Conservation (phyloP, 1,140 invertebrate species). For the Apocrypta bakeri region DNA sequence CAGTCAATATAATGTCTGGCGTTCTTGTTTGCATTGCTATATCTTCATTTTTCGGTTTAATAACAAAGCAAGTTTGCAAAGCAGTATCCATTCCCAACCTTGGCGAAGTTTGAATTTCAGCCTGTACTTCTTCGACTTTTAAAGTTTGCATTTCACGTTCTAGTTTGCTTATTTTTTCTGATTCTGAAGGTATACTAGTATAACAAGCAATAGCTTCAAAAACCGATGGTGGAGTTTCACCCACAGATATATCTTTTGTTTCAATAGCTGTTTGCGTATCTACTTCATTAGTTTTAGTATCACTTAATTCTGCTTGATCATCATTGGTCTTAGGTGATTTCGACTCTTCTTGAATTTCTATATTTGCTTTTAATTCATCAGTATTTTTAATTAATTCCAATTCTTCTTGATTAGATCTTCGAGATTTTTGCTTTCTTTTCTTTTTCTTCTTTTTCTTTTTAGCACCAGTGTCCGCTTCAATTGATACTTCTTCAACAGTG, state of each 20-base stretch:
- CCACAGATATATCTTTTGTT: slow-evolving; percentile 65
- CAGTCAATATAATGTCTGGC: slow-evolving; percentile 34
- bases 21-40: slow-evolving; percentile 62
- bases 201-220: slow-evolving; percentile 49
- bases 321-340: slow-evolving; percentile 59
- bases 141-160: slow-evolving; percentile 58
- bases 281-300: slow-evolving; percentile 65
- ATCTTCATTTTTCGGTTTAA: slow-evolving; percentile 59
- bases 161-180: slow-evolving; percentile 31
- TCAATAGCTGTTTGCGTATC: slow-evolving; percentile 73
- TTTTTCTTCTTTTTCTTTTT: slow-evolving; percentile 75
- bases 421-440: slow-evolving; percentile 76
- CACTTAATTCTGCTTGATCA: slow-evolving; percentile 57
- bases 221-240: slow-evolving; percentile 58
- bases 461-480: slow-evolving; percentile 60
- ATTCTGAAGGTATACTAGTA: slow-evolving; percentile 54
- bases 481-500: slow-evolving; percentile 74
- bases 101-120: slow-evolving; percentile 75
- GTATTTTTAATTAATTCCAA: slow-evolving; percentile 61
- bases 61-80: slow-evolving; percentile 57
- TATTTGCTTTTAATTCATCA: slow-evolving; percentile 64
- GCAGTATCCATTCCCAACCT: slow-evolving; percentile 59
- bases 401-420: slow-evolving; percentile 64
- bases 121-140: slow-evolving; percentile 56
- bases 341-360: slow-evolving; percentile 59